Evolutionary conservation across 2,797 vertebrate genomes (phyloP).

Genomic region (Natrix natrix): DNA sequence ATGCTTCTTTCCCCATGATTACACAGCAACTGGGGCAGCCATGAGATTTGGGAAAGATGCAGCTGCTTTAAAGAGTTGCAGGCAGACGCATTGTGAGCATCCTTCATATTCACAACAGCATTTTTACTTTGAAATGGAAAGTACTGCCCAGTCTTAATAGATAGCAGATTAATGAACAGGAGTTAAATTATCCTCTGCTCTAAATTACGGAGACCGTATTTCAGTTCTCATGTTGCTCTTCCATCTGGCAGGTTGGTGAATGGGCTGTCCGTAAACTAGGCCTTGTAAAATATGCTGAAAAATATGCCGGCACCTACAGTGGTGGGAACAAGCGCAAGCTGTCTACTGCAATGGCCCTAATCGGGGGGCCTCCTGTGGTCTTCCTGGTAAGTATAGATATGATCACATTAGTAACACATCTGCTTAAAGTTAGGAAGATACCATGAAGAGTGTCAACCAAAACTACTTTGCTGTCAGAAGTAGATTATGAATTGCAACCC

Average conservation of each 20-base stretch:
- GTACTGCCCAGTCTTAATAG: neutral
- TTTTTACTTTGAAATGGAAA: neutral
- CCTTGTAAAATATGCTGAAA: conserved; percentile 88
- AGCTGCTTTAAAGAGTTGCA: neutral
- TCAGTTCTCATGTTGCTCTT: neutral
- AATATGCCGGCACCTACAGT: conserved; percentile 90
- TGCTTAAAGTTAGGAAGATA: neutral
- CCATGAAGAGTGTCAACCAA: neutral
- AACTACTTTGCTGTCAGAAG: neutral
- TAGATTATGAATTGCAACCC: neutral
- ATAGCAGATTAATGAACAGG: neutral
- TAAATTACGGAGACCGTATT: neutral
- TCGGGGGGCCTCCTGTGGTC: conserved; percentile 91
- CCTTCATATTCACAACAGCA: neutral
- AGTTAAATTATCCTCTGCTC: neutral
- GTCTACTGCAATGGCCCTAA: conserved; percentile 93
- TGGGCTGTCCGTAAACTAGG: conserved; percentile 94
- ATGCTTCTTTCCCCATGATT: neutral
- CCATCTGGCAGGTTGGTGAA: conserved; percentile 85
- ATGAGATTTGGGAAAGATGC: neutral
- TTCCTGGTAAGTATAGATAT: conserved; percentile 84
- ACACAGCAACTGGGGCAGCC: neutral
- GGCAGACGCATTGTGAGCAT: neutral
- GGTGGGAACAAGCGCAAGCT: conserved; percentile 95
- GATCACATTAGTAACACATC: neutral